Base-by-base conservation (phyloP, 1,140 invertebrate species). In the Aplysia californica region DNA sequence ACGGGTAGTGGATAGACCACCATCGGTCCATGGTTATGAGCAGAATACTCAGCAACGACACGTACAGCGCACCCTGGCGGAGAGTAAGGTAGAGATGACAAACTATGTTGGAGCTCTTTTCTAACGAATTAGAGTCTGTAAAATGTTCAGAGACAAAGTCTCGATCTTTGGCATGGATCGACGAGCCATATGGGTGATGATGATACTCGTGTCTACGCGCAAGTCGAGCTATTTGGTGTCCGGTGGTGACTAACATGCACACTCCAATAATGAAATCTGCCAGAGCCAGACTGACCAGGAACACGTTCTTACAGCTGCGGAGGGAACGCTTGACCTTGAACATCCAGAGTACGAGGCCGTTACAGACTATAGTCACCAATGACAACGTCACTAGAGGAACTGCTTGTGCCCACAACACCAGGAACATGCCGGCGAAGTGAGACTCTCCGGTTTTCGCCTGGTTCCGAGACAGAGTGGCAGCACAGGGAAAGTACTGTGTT, bases 1-100 rank as follows among this genome's bases (percentile, higher is more conserved):
- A 82, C 18, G 86, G 86, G 73, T 84, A 85, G 75, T 84, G 83
- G 41, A 87, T 83, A 4, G 83, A 85, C 86, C 86, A 86, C 86
- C 86, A 87, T 26, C 86, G 69, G 68, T 87, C 86, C 4, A 82
- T 70, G 56, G 81, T 84, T 41, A 86, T 83, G n/a, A 87, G 76
- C 44, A 87, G 80, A 33, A 86, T 83, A 71, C 85, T 87, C 23
- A 86, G 68, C 44, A 87, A 72, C 4, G 85, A 84, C 26, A 87
- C 79, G 75, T 85, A 84, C 35, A 83, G 82, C 55, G 86, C 77
- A 1, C 85, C 82, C 64, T 83, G 82, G 58, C 85, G 71, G 29
- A 84, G 10, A 35, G 83, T 81, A n/a, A 85, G 74, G 56, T 83
- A 84, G 20, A 84, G n/a, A n/a, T n/a, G n/a, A n/a, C n/a, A n/a